Evolutionary conservation across 2,797 vertebrate genomes (phyloP).

Genomic region (Centropyge bicolor): DNA sequence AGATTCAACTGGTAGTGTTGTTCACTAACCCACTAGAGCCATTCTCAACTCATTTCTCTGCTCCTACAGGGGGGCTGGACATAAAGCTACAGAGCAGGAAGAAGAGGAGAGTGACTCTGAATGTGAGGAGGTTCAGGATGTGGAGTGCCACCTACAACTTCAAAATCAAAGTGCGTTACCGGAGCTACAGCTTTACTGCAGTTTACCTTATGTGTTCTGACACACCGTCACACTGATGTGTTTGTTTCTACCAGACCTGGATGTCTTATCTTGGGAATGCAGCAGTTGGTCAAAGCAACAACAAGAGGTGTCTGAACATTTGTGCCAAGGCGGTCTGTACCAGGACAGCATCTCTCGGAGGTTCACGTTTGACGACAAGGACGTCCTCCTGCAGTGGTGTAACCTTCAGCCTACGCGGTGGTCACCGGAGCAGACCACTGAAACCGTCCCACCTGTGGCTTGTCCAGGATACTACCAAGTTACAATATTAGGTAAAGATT

Average conservation of each 20-base stretch:
- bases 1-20: background rate
- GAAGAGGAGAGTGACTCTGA: constrained; percentile 51
- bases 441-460: constrained; percentile 65
- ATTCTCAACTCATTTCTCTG: constrained; percentile 13
- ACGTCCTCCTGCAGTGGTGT: constrained; percentile 82
- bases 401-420: constrained; percentile 89
- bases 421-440: constrained; percentile 68
- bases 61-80: constrained; percentile 42
- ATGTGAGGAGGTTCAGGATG: constrained; percentile 30
- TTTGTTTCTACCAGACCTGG: constrained; percentile 46
- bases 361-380: constrained; percentile 85
- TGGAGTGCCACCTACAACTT: constrained; percentile 6
- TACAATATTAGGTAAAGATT: constrained; percentile 89
- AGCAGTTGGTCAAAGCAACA: constrained; percentile 84
- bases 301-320: constrained; percentile 81
- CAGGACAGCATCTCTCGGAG: constrained; percentile 87
- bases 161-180: constrained; percentile 48
- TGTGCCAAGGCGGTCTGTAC: constrained; percentile 80
- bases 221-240: background rate
- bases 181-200: constrained; percentile 1
- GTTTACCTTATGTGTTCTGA: background rate
- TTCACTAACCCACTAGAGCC: background rate
- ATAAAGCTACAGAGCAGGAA: constrained; percentile 17
- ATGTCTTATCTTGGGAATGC: constrained; percentile 86
- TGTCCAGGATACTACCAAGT: constrained; percentile 88